Evolutionary conservation across 1,140 invertebrate species (phyloP), one percentile per base, ranked within the genome.

Genomic region (Leptonema lineaticorne): DNA sequence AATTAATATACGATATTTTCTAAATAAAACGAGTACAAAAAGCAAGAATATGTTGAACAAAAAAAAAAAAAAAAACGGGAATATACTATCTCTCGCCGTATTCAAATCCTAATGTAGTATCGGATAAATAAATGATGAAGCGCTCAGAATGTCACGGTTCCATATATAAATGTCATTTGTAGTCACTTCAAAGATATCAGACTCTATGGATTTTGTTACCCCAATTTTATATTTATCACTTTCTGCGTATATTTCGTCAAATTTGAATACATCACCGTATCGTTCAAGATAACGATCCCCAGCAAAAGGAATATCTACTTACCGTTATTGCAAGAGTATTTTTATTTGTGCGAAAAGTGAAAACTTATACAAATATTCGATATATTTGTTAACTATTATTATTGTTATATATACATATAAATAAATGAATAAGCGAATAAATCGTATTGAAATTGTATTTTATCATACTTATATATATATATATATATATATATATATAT

Each of bases 191-290:
- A 64, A 64, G 62, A 64, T 41, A 29, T 41, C 62, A 50, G 33
- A 64, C 62, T 28, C 46, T 16, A 14, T 26, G 45, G 62, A 64
- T 64, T 50, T n/a, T 41, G 46, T 64, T 64, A 64, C 46, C 20
- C 46, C 62, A 64, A 64, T 64, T 48, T 64, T 50, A 53, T 64
- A 64, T 64, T 64, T 64, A 64, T 64, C 59, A 45, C 59, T 64
- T 64, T 64, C 62, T 50, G 50, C 28, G 27, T 64, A 16, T 59
- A 64, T 30, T 28, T 46, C 46, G 59, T 41, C 24, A 37, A 62
- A 62, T 62, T 62, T 62, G 29, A 62, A 62, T 41, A 59, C 57
- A 28, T 59, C 24, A 18, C 28, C 8, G 50, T 22, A 53, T 53
- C 50, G 24, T 53, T 53, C 50, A 26, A 20, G 22, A 14, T 53